Percentiles rank a stretch among this genome's conserved stretches.
phyloP scores from a whole-genome alignment of 1,140 invertebrate species.

The Drosophila subpulchrella region DNA sequence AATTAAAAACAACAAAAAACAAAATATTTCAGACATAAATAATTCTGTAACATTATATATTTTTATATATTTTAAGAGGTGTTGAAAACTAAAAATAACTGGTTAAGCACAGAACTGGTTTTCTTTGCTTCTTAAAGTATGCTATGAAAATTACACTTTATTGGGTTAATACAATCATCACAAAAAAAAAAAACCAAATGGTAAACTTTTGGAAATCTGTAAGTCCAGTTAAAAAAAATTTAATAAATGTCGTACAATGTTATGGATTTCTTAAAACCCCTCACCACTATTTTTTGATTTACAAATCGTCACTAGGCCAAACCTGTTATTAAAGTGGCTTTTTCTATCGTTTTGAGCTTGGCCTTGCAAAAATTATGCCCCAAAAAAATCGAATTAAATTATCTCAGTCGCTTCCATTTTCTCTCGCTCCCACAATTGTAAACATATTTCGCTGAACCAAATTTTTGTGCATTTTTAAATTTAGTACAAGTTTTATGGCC shows the following conservation, averaged over 20 bases:
- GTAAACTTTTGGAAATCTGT: neutral
- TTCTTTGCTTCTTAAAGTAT: neutral
- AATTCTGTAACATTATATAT: too few species aligned
- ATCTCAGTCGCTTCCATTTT: neutral
- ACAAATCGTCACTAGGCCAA: slow-evolving; percentile 29
- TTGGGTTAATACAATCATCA: neutral
- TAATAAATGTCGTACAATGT: neutral
- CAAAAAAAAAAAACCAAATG: neutral
- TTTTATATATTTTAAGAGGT: too few species aligned
- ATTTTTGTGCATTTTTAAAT: slow-evolving; percentile 26
- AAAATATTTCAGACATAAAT: too few species aligned
- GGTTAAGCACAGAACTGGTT: neutral
- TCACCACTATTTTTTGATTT: slow-evolving; percentile 1
- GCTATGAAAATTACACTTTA: neutral
- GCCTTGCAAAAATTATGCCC: slow-evolving; percentile 10
- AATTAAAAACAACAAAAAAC: too few species aligned
- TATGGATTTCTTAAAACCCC: too few species aligned
- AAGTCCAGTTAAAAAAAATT: neutral
- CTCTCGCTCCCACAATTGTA: slow-evolving; percentile 12
- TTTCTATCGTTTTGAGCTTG: slow-evolving; percentile 38
- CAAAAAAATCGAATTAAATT: slow-evolving; percentile 3
- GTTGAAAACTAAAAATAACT: too few species aligned
- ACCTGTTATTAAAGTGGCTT: slow-evolving; percentile 23
- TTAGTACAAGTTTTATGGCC: slow-evolving; percentile 45
- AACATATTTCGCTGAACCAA: slow-evolving; percentile 24